A percentile compares a stretch with the other conserved stretches of the same genome.
Conservation (phyloP, 2,113 vertebrate species). For the Jaculus jaculus region DNA sequence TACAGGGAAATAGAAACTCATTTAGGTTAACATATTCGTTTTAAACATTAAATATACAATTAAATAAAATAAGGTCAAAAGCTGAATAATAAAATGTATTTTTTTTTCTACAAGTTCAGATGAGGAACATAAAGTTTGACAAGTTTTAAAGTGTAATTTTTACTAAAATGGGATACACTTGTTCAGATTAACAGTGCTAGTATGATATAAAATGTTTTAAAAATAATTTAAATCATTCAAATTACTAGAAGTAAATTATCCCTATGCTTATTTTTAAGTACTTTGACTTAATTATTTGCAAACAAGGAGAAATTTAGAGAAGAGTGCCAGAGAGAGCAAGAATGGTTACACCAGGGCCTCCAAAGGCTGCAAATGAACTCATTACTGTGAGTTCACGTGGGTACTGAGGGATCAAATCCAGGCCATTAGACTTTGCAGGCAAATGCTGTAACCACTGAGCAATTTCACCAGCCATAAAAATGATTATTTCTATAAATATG, state of each 20-base stretch:
- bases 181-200: neutral
- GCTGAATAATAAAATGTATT: conserved; percentile 6
- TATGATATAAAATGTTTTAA: neutral
- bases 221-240: neutral
- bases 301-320: no score
- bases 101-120: neutral
- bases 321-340: no score
- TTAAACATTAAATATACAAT: conserved; percentile 47
- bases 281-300: no score
- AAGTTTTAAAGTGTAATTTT: neutral
- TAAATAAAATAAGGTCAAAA: conserved; percentile 61
- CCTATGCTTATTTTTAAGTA: neutral
- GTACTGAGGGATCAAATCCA: no score
- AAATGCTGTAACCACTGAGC: no score
- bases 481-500: neutral
- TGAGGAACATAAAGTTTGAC: neutral
- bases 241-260: neutral
- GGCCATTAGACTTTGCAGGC: no score
- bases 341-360: no score
- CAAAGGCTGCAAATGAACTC: no score
- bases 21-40: conserved; percentile 35
- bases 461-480: no score
- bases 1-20: conserved; percentile 16
- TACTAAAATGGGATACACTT: neutral
- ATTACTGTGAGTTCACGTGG: no score